Evolutionary conservation across 2,113 vertebrate species (phyloP).

Genomic region (Nothoprocta pentlandii): DNA sequence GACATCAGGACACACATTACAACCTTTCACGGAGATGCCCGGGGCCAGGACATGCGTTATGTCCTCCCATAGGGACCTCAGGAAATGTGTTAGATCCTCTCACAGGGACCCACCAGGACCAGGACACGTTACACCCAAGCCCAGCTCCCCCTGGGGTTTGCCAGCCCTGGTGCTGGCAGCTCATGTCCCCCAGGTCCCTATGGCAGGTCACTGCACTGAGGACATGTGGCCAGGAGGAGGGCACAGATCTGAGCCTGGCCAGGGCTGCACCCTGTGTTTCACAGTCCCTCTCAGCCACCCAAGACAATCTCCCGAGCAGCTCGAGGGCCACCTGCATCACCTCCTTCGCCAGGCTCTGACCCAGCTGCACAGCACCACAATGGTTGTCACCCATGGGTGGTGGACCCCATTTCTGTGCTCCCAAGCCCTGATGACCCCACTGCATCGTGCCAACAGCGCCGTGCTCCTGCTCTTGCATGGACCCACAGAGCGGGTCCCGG

Average conservation of each 20-base stretch:
- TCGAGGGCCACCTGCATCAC: background rate
- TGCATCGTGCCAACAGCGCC: background rate
- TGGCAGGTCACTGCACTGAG: background rate
- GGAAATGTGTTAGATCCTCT: background rate
- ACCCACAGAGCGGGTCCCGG: background rate
- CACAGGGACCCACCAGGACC: background rate
- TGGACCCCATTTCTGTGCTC: background rate
- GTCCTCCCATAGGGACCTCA: background rate
- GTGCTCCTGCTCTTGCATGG: background rate
- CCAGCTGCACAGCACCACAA: background rate
- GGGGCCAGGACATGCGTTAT: background rate
- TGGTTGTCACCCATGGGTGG: background rate
- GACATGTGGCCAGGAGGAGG: background rate
- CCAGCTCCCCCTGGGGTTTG: background rate
- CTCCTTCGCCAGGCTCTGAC: background rate
- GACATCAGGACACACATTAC: too few relatives aligned
- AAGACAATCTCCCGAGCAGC: background rate
- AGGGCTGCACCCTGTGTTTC: background rate
- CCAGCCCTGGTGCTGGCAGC: background rate
- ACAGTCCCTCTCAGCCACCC: background rate
- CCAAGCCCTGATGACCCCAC: fast-evolving
- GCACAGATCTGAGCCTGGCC: background rate
- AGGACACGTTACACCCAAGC: background rate
- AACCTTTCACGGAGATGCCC: too few relatives aligned
- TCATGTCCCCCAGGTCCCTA: fast-evolving